Evolutionary conservation across 2,113 vertebrate species (phyloP), one percentile per base, ranked within the genome.

Genomic region (Loxodonta africana): DNA sequence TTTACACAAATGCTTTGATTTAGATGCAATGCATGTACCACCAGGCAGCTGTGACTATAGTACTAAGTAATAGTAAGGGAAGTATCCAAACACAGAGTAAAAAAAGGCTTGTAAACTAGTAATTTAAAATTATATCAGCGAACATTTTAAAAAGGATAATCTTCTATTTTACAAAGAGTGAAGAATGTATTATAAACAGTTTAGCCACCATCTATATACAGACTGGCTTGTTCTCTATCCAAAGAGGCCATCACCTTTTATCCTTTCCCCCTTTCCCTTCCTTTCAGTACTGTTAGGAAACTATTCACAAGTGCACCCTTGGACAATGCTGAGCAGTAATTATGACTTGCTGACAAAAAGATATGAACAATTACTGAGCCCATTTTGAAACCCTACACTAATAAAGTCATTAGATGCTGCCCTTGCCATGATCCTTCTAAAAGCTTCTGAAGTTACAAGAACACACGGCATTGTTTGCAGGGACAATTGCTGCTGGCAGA

Each of bases 291-390:
- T 98, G 98, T 98, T 98, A 97, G 98, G 97, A 98, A 99, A 99
- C 98, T 98, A 99, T 98, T 99, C 98, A 98, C 98, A 99, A 98
- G 97, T 94, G 98, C 97, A 98, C 97, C 98, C 98, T 97, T 62
- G 89, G 98, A 99, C 99, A 99, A 99, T 98, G 97, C 97, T 96
- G 92, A 98, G 98, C 98, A 98, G 99, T 99, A 99, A 99, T 99
- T 99, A 99, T 99, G 99, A 99, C 98, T 99, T 99, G 99, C 99
- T 99, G 99, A 99, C 99, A 99, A 99, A 99, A 99, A 98, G 99
- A 99, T 98, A 98, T 96, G 98, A 99, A 99, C 99, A 99, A 99
- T 99, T 99, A 99, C 98, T 84, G 97, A 99, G 98, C 98, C 99
- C 99, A 98, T 99, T 99, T 99, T 99, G 99, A 99, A 99, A 99